Evolutionary conservation across 2,797 vertebrate species (phyloP), one percentile per base, ranked within the genome.

Genomic region (Takifugu ocellatus): DNA sequence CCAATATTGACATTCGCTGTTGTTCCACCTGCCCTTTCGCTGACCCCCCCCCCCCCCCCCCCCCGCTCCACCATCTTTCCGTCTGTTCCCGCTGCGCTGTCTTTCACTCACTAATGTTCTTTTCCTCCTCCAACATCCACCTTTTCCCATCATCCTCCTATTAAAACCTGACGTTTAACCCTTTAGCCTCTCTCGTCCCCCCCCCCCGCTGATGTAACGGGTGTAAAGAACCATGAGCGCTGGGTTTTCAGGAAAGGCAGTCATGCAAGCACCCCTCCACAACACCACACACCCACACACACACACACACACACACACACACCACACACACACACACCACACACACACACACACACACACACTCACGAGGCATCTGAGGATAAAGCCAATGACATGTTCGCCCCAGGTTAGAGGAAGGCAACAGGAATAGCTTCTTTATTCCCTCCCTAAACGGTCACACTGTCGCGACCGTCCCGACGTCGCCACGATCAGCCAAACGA

Each of bases 401-500:
- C 83, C 81, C 74, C 76, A 51, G 81, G 82, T 85, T 84, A 3
- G 47, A 72, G 78, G 60, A 44, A 6, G 14, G 53, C 44, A 49
- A 58, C 61, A 66, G 51, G 54, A 75, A 66, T 56, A 51, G 43
- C 36, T 33, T 31, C 9, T 31, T 27, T 27, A 21, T 21, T 21
- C 21, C 21, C 21, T 21, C 21, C 21, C 21, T 21, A 21, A 21
- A 21, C 21, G 21, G 21, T 21, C 21, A 21, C 21, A 21, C 21
- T 21, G 21, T 21, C 21, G 21, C 21, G 21, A 21, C 21, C 21
- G 21, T 21, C 21, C 21, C 21, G 21, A 21, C 21, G 21, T 21
- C 21, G 21, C 21, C 21, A 21, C 21, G 21, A 21, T 21, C 21
- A 21, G 21, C 21, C 21, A 21, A 21, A 21, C 21, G 21, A 21